Evolutionary conservation across 1,140 invertebrate genomes (phyloP), one percentile per base, ranked within the genome.

Genomic region (Drosophila insularis): DNA sequence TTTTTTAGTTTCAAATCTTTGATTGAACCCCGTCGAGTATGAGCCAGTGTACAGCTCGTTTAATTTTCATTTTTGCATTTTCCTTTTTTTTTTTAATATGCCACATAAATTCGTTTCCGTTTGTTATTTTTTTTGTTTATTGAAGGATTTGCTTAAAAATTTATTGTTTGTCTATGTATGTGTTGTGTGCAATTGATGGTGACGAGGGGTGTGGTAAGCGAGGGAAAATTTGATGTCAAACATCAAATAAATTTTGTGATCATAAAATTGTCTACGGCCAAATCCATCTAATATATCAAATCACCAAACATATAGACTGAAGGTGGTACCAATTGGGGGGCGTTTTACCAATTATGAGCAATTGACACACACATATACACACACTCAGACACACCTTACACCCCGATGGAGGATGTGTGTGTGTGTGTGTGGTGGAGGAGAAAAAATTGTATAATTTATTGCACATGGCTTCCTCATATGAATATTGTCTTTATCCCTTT

Each of bases 221-320:
- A 46, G 14, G 14, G 43, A 50, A 68, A 77, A 70, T 74, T 63
- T 78, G 75, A 76, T 70, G 70, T 58, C 74, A 72, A 66, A 71
- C 75, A 87, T 86, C 82, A 87, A 81, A 86, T 86, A 86, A 86
- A 87, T 86, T 86, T 55, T 58, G 69, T 72, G 82, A 86, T 87
- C 82, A 86, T 87, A 86, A 86, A 86, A 86, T 86, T 86, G 82
- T 86, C 82, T 86, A 85, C 82, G 71, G 32, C 66, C 68, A 86
- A 86, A 86, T 86, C 82, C 82, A 67, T 72, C 68, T 75, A 87
- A 86, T 86, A 87, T 82, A 87, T 86, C 82, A 86, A 86, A 87
- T 56, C 73, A 53, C 63, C 17, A n/a, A 35, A 21, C 56, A 31
- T 50, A 46, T 46, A 50, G 43, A 50, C 43, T 19, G 43, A 50